Evolutionary conservation across 1,140 invertebrate species (phyloP).

Genomic region (Manduca sexta): DNA sequence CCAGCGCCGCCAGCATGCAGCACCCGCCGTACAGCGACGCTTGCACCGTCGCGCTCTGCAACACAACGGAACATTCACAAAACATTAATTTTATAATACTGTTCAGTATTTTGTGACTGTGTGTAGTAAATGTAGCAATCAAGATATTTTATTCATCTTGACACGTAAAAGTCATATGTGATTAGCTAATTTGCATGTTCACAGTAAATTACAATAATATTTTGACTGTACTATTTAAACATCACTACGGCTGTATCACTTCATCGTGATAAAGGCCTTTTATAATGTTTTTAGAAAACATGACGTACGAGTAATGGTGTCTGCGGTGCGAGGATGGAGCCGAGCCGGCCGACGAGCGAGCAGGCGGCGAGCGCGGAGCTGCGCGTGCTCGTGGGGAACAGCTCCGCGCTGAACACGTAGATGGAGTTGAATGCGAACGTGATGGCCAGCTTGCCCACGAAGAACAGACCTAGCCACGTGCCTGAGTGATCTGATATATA

Average conservation of each 20-base stretch:
- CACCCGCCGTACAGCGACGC: slow-evolving; percentile 78
- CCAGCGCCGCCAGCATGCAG: slow-evolving; percentile 75
- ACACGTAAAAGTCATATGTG: too few species aligned
- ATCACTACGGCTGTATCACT: too few species aligned
- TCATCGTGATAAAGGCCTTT: too few species aligned
- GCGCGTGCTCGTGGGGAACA: slow-evolving; percentile 81
- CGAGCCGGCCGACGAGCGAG: slow-evolving; percentile 82
- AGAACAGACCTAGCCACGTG: slow-evolving; percentile 72
- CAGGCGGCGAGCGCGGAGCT: slow-evolving; percentile 79
- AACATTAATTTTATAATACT: too few species aligned
- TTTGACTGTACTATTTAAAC: too few species aligned
- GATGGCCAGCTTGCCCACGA: slow-evolving; percentile 84
- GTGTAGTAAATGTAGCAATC: too few species aligned
- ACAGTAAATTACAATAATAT: too few species aligned
- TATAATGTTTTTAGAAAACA: too few species aligned
- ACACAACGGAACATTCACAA: neutral
- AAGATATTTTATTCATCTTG: too few species aligned
- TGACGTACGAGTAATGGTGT: slow-evolving; percentile 76
- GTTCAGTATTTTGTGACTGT: too few species aligned
- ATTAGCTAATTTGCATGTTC: too few species aligned
- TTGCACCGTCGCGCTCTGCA: slow-evolving; percentile 40
- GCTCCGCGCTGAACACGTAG: slow-evolving; percentile 82
- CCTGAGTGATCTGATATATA: slow-evolving; percentile 29
- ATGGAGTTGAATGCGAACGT: slow-evolving; percentile 80
- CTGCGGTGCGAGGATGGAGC: slow-evolving; percentile 83